These are phyloP conservation scores for Tarsius wallacei DNA, from an alignment of 2,797 vertebrate genomes.

Conservation along the genomic window DNA sequence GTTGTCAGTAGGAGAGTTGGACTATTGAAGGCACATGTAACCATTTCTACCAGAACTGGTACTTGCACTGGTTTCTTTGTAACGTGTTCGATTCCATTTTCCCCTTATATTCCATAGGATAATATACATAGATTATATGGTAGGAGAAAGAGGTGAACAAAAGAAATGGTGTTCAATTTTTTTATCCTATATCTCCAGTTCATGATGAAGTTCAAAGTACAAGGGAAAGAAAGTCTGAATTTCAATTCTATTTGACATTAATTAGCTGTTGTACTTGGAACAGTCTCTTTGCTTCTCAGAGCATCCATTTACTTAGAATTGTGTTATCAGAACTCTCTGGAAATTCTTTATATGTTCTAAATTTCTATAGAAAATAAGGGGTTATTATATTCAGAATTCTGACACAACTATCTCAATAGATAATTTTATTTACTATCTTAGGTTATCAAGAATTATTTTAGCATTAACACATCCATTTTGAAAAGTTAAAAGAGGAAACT, in stretches of 20 bases:
- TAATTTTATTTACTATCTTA: slow-evolving; percentile 28
- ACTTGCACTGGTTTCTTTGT: background rate
- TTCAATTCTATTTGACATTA: slow-evolving; percentile 14
- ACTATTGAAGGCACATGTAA: background rate
- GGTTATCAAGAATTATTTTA: slow-evolving; percentile 19
- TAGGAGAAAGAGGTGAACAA: background rate
- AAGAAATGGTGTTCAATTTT: background rate
- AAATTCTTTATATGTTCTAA: background rate
- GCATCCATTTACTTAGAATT: background rate
- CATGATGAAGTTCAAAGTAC: background rate
- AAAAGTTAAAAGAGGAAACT: slow-evolving; percentile 9
- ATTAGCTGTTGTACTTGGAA: background rate
- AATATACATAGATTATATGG: background rate
- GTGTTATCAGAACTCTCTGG: background rate
- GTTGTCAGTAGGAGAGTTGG: background rate
- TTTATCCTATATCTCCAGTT: background rate
- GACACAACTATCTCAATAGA: background rate
- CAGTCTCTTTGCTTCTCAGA: slow-evolving; percentile 52
- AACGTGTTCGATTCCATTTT: background rate
- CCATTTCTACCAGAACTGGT: too few relatives aligned
- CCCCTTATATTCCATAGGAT: background rate
- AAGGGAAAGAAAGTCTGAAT: background rate
- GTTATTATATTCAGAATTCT: background rate
- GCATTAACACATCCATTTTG: background rate
- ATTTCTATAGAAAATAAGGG: background rate